Base-by-base conservation (phyloP, 2,797 vertebrate species). In the Malurus leucopterus region DNA sequence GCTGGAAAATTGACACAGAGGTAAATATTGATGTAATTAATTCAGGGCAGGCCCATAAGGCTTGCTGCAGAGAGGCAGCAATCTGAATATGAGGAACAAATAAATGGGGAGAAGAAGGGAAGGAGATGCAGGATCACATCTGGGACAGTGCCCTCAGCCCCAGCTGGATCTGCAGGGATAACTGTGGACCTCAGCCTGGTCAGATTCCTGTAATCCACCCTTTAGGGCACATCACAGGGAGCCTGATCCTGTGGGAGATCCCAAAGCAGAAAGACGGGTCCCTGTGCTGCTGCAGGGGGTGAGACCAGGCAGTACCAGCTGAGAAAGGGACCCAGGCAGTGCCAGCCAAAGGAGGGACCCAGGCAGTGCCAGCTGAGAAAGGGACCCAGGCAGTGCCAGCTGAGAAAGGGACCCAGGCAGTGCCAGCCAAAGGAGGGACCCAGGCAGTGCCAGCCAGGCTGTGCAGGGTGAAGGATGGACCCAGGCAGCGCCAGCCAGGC, bases 141-240 rank as follows among this genome's bases (percentile, higher is more conserved):
- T 29, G 50, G 63, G 50, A 30, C 0, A 32, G 44, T 46, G 29
- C 23, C 30, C 69, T n/a, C 30, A 53, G 9, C n/a, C 36, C 51
- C 70, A 46, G 47, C 22, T 83, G 73, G 41, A 15, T 41, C 41
- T 49, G 26, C 38, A 59, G 34, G 34, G 34, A 36, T 7, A 41
- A 34, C 41, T 15, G 1, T 6, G 5, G 44, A 50, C 29, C 67
- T 55, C 32, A 27, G 9, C 13, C 24, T 44, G 58, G 8, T 30
- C 54, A 2, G 8, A 8, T 61, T 64, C 26, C 50, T 51, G 0
- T 2, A 50, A 24, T 50, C 2, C 4, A 10, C 1, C 1, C 13
- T 77, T 72, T 14, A 41, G 63, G 74, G 27, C 23, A 46, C 43
- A 20, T 38, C 51, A 30, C 24, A 27, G 44, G 38, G 41, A 41